phyloP scores from a whole-genome alignment of 2,113 vertebrate genomes.

The Myrmecobius fasciatus region DNA sequence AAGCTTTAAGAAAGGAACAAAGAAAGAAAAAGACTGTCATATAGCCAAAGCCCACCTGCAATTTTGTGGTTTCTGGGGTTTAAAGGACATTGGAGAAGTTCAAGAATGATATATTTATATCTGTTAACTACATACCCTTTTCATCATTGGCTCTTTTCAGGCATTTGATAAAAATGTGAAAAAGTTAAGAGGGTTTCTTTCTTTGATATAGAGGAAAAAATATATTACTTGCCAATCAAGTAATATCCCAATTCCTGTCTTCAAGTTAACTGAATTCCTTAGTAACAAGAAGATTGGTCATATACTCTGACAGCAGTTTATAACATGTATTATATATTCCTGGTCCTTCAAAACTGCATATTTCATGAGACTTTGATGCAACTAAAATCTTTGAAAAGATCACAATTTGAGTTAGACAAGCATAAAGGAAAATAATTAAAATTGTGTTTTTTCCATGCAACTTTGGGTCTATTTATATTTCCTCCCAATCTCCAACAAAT shows the following conservation, averaged over 20 bases:
- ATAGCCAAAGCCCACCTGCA: neutral
- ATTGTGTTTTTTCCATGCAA: slow-evolving; percentile 27
- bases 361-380: neutral
- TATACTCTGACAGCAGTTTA: neutral
- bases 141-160: neutral
- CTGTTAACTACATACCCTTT: neutral
- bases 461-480: neutral
- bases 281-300: neutral
- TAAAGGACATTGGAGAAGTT: slow-evolving; percentile 27
- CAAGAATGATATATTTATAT: slow-evolving; percentile 10
- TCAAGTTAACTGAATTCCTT: neutral
- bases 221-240: slow-evolving; percentile 9
- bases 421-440: slow-evolving; percentile 35
- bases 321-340: neutral
- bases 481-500: slow-evolving; percentile 36
- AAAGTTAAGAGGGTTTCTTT: neutral
- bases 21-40: neutral
- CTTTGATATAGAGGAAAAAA: neutral
- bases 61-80: neutral
- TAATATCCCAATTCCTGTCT: neutral
- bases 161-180: neutral
- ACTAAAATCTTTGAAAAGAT: neutral
- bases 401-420: slow-evolving; percentile 16
- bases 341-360: neutral
- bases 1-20: too few relatives aligned